Evolutionary conservation across 1,140 invertebrate species (phyloP), one percentile per base, ranked within the genome.

Genomic region (Eufriesea mexicana): DNA sequence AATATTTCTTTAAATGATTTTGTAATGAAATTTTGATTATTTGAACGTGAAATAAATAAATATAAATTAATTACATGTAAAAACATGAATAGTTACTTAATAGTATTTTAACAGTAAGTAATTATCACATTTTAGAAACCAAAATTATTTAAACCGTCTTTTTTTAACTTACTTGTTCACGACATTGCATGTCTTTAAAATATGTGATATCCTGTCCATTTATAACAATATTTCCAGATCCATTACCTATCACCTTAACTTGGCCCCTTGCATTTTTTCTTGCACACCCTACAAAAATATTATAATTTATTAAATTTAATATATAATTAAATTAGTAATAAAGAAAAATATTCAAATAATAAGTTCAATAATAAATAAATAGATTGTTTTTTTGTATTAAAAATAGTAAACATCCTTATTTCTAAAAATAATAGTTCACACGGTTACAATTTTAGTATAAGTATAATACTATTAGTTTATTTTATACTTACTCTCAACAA

Each of bases 141-240:
- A 7, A n/a, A 83, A 71, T 57, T 72, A 72, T 66, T 57, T 0
- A 42, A 51, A 72, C 51, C 28, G 42, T 57, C n/a, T 35, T 16
- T 1, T 55, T 75, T 45, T 20, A 57, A 95, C 95, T 95, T 92
- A 97, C 96, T 95, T 98, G 97, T 93, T 98, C 97, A 85, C 97
- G 96, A 62, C 95, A 92, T 90, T 97, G 96, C 18, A 95, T 92
- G 86, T 96, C 93, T 51, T 94, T 89, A 91, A 98, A 98, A 91
- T 97, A 98, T 2, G 94, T 95, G n/a, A 98, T 95, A 88, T 96
- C 95, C 88, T 96, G 87, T 25, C 96, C 97, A 94, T 99, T 99
- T 64, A 99, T 97, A 42, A 93, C 96, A 78, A 99, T 96, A 90
- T 96, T 95, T 20, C 98, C 98, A 55, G 97, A 96, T 25, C 98